Evolutionary conservation across 1,140 invertebrate species (phyloP), one percentile per base, ranked within the genome.

Genomic region (Drosophila nasuta): DNA sequence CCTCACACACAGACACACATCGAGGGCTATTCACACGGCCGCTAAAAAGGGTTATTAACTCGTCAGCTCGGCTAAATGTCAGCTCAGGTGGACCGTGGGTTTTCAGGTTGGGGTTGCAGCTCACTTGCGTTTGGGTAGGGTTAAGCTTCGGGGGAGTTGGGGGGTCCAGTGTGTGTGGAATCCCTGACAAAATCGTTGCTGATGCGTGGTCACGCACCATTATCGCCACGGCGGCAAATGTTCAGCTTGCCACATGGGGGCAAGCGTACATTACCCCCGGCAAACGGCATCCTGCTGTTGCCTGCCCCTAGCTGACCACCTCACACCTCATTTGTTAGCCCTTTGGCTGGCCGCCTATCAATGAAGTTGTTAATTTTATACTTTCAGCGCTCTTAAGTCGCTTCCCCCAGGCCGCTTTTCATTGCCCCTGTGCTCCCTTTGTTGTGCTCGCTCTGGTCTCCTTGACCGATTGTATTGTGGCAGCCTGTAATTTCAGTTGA

Each of bases 41-140:
- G 90, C 83, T 91, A 91, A 92, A 89, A 92, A 91, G 91, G 91
- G 91, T 92, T 92, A 91, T 92, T 92, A 92, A 92, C 90, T 91
- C 82, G 90, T 92, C 91, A 92, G 86, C 75, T 85, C 56, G 78
- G 41, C 79, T 85, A 85, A 85, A 85, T 85, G 82, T 88, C 82
- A 87, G 83, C 57, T 88, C 77, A 88, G 85, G 83, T 89, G 81
- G 77, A 51, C 68, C 38, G 69, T 63, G 67, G 58, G 28, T 28
- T 43, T 8, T 28, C 20, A 25, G 20, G 20, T 25, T 25, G 20
- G 20, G 20, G 20, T 25, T 25, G 20, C 20, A 3, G 20, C 20
- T 20, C 20, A 20, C 20, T 20, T 20, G 20, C 20, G 20, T 20
- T 25, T 25, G 20, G 3, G 3, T 25, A 25, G 35, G 35, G 8